Evolutionary conservation across 2,888 invertebrate species (phyloP).

Genomic region (Doris montereyensis): DNA sequence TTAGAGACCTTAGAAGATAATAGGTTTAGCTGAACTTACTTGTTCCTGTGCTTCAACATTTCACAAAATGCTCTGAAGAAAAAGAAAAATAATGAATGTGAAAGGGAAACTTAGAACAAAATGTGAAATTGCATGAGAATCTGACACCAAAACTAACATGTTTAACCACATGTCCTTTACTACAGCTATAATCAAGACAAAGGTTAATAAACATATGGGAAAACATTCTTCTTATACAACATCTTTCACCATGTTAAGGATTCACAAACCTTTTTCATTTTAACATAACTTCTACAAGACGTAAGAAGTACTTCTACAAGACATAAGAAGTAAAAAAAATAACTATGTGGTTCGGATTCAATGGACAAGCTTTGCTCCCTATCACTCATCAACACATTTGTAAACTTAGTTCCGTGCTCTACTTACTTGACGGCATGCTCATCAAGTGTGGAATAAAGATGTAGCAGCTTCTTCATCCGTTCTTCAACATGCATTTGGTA

Average conservation of each 20-base stretch:
- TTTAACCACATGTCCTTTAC: neutral
- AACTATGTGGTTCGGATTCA: too few relatives aligned
- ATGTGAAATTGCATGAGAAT: neutral
- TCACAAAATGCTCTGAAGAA: constrained; percentile 84
- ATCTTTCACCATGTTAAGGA: too few relatives aligned
- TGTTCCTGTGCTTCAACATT: constrained; percentile 87
- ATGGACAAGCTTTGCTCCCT: too few relatives aligned
- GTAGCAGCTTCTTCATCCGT: constrained; percentile 93
- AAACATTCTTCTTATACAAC: too few relatives aligned
- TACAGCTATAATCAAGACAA: too few relatives aligned
- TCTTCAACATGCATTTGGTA: constrained; percentile 89
- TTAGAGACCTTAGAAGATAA: too few relatives aligned
- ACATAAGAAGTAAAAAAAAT: neutral
- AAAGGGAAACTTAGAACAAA: neutral
- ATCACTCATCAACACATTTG: too few relatives aligned
- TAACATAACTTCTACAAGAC: too few relatives aligned
- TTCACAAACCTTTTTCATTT: too few relatives aligned
- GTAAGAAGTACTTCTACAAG: neutral
- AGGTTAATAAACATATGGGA: too few relatives aligned
- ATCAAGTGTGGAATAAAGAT: constrained; percentile 92
- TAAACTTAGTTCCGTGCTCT: too few relatives aligned
- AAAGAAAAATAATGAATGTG: constrained; percentile 34
- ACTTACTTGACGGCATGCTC: constrained; percentile 88
- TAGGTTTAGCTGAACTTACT: constrained; percentile 58
- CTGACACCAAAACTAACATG: neutral